These are phyloP conservation scores for Pipa parva DNA, from an alignment of 2,113 vertebrate species.

Conservation along the genomic window DNA sequence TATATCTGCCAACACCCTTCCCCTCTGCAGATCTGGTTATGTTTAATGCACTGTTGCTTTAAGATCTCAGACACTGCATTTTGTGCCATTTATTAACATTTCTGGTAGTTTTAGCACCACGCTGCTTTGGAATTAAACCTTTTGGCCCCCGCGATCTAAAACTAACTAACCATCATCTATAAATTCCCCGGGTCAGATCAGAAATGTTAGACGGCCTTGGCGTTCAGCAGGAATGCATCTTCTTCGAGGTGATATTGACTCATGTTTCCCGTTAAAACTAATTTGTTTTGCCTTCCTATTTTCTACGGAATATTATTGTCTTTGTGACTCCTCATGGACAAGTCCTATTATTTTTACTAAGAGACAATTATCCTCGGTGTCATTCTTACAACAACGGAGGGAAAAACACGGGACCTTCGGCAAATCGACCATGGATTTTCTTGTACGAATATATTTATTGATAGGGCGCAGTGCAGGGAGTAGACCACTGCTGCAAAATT, in stretches of 20 bases:
- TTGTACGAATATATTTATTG: too few species aligned
- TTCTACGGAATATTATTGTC: slow-evolving; percentile 28
- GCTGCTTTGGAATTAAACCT: background rate
- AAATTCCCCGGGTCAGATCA: slow-evolving; percentile 23
- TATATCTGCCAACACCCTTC: background rate
- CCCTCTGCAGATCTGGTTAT: background rate
- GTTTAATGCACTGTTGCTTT: slow-evolving; percentile 16
- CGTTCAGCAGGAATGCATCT: slow-evolving; percentile 9
- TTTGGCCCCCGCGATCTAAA: background rate
- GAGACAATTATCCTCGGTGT: slow-evolving; percentile 35
- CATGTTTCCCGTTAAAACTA: slow-evolving; percentile 31
- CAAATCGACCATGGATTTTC: background rate
- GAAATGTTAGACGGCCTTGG: background rate
- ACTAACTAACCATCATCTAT: background rate
- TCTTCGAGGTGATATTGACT: slow-evolving; percentile 26
- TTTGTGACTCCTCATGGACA: slow-evolving; percentile 24
- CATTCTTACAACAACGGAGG: slow-evolving; percentile 1
- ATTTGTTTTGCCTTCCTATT: slow-evolving; percentile 37
- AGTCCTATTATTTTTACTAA: slow-evolving; percentile 38
- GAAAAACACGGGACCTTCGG: background rate
- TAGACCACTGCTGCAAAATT: too few species aligned
- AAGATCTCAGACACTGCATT: background rate
- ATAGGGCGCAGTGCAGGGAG: too few species aligned
- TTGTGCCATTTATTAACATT: slow-evolving; percentile 12
- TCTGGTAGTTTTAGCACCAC: background rate